phyloP scores from a whole-genome alignment of 2,113 vertebrate species.

The Chinchilla lanigera region DNA sequence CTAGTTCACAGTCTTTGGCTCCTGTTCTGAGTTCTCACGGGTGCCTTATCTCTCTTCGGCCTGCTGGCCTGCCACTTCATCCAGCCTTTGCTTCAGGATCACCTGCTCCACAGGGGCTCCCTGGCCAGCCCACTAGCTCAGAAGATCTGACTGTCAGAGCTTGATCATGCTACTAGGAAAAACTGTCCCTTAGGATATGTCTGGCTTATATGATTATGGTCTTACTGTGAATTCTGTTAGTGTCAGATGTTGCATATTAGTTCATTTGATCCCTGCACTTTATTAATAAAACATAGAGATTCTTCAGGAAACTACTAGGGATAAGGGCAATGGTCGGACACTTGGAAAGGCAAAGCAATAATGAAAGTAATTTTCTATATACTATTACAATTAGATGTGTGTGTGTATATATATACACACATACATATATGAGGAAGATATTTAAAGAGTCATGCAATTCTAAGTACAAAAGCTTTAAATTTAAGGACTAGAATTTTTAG shows the following conservation, averaged over 20 bases:
- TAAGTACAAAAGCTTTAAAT: constrained; percentile 3
- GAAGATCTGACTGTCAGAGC: not conserved
- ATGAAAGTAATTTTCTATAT: not conserved
- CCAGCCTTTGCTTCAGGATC: not conserved
- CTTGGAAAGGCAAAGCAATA: constrained; percentile 19
- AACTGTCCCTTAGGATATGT: not conserved
- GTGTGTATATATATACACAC: not conserved
- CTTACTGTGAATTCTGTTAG: not conserved
- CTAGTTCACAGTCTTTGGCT: not conserved
- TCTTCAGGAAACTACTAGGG: not conserved
- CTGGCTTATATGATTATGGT: not conserved
- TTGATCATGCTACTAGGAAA: not conserved
- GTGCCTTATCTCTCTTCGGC: not conserved
- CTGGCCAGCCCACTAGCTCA: not conserved
- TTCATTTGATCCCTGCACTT: constrained; percentile 20
- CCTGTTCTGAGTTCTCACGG: not conserved
- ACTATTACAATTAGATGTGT: not conserved
- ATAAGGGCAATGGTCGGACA: not conserved
- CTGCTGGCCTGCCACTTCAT: not conserved
- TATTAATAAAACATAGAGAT: not conserved
- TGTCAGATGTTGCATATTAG: not conserved
- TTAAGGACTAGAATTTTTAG: constrained; percentile 42
- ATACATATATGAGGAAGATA: not conserved
- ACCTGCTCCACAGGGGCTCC: not conserved
- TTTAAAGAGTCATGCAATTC: constrained; percentile 27